Conservation (phyloP, 2,797 vertebrate genomes). For the Selene dorsalis region DNA sequence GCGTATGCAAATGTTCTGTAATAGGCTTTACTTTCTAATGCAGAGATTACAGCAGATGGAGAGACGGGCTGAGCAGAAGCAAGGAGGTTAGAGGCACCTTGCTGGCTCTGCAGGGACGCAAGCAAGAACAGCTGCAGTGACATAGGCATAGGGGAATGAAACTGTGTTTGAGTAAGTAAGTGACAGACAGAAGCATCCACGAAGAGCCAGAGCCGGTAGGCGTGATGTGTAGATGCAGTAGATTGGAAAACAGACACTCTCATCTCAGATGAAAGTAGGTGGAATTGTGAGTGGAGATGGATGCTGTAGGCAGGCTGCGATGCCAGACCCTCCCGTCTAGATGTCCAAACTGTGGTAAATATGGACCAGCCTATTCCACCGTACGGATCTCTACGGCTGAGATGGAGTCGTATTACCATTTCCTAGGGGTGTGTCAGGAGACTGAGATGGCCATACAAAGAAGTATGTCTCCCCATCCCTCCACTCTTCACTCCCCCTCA, state of each 20-base stretch:
- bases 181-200: not conserved
- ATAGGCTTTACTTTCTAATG: conserved; percentile 63
- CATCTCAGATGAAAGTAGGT: conserved; percentile 1
- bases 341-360: conserved; percentile 81
- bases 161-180: conserved; percentile 22
- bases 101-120: not conserved
- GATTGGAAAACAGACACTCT: not conserved
- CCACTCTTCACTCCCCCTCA: not conserved
- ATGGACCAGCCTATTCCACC: conserved; percentile 77
- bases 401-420: conserved; percentile 90
- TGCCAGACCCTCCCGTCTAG: conserved; percentile 70
- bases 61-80: conserved; percentile 17
- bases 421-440: conserved; percentile 85
- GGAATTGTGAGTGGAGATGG: conserved; percentile 42
- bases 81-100: conserved; percentile 35
- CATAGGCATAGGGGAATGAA: not conserved
- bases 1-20: conserved; percentile 52
- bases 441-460: conserved; percentile 73
- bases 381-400: conserved; percentile 89
- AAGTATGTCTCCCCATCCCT: conserved; percentile 75
- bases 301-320: conserved; percentile 8
- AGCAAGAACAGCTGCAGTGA: conserved; percentile 22
- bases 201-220: conserved; percentile 14
- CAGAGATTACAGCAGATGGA: conserved; percentile 58
- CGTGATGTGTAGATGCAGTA: not conserved